phyloP scores from a whole-genome alignment of 2,888 invertebrate species.

The Temnothorax unifasciatus region DNA sequence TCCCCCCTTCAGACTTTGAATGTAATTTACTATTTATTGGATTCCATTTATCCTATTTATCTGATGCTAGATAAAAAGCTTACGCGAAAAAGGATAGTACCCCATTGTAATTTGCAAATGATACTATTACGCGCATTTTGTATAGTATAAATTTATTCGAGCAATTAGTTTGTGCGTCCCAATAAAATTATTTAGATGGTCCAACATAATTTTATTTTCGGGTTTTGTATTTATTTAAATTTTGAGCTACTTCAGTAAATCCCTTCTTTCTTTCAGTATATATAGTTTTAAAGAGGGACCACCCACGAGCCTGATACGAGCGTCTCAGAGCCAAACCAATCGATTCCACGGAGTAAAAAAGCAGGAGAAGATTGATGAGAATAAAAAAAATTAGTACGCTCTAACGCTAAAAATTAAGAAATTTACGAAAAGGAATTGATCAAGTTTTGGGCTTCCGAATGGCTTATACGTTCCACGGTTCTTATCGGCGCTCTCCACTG shows the following conservation, averaged over 20 bases:
- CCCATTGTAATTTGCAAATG: neutral
- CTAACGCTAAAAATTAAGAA: neutral
- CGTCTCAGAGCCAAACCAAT: neutral
- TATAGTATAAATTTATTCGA: neutral
- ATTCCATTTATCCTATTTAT: neutral
- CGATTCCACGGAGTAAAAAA: neutral
- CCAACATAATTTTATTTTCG: too few species aligned
- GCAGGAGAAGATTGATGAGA: neutral
- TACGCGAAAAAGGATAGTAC: neutral
- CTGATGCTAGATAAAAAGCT: neutral
- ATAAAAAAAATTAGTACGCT: neutral
- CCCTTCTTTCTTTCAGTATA: neutral
- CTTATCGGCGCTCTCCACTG: neutral
- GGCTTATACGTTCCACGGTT: neutral
- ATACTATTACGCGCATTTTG: neutral
- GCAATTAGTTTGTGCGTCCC: too few species aligned
- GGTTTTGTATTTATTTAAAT: too few species aligned
- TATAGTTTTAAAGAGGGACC: neutral
- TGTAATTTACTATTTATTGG: constrained; percentile 11
- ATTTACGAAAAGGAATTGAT: neutral
- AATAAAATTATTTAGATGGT: too few species aligned
- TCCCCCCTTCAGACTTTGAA: neutral
- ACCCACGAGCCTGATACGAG: neutral
- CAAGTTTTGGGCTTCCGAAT: too few species aligned
- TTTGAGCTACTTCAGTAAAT: neutral